Conservation (phyloP, 2,113 vertebrate genomes). For the Cathartes aura region DNA sequence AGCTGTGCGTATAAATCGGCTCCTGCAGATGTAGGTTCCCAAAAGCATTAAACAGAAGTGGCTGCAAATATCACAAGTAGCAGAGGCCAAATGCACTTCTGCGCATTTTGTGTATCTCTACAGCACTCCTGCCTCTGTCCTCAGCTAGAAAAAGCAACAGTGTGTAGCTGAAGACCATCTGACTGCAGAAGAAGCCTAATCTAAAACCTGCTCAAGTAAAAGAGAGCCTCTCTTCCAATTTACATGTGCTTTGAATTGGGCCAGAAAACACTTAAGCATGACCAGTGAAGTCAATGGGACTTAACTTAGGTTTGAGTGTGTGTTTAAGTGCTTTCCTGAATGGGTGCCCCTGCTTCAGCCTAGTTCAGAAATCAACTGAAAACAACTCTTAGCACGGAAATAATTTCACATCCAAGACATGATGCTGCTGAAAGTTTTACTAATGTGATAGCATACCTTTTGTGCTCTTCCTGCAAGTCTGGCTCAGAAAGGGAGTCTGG, state of each 20-base stretch:
- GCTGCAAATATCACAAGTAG: not conserved
- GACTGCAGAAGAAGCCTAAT: not conserved
- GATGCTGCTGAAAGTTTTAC: not conserved
- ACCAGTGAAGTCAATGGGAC: not conserved
- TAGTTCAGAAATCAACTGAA: not conserved
- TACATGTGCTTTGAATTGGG: not conserved
- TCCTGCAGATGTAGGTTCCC: not conserved
- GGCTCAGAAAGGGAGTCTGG: not conserved
- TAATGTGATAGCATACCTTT: not conserved
- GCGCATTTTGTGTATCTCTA: not conserved
- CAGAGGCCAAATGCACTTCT: not conserved
- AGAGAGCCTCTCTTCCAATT: not conserved
- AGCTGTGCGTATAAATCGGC: not conserved
- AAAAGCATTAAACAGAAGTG: not conserved
- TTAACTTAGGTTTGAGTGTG: not conserved
- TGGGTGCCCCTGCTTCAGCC: not conserved
- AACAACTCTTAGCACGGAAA: not conserved
- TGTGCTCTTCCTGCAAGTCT: not conserved
- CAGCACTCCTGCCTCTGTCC: not conserved
- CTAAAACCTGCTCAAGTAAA: not conserved
- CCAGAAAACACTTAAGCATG: not conserved
- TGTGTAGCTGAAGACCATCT: not conserved
- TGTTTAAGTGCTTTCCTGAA: not conserved
- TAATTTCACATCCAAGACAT: not conserved
- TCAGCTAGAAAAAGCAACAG: not conserved